A percentile compares a stretch with the other conserved stretches of the same genome.
Conservation (phyloP, 2,888 invertebrate genomes). For the Drosophila pseudotalamancana region DNA sequence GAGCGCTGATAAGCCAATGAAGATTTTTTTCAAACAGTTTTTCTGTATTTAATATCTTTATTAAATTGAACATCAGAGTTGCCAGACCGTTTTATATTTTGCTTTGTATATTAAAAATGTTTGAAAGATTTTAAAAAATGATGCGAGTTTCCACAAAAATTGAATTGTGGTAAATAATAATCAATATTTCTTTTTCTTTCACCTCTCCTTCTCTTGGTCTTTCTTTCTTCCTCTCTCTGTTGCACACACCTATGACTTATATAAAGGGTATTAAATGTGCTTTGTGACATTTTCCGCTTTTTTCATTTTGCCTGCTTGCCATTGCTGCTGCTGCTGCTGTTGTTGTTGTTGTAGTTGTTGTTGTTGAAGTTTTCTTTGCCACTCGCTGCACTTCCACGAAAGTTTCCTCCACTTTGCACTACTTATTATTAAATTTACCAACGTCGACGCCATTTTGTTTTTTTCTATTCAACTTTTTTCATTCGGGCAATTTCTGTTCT, state of each 20-base stretch:
- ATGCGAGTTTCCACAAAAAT: too few relatives aligned
- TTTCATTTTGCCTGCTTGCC: background rate
- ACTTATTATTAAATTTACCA: conserved; percentile 41
- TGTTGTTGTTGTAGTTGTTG: background rate
- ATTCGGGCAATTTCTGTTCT: background rate
- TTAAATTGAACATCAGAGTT: background rate
- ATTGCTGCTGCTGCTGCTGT: background rate
- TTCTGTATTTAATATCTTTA: too few relatives aligned
- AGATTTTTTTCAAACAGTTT: too few relatives aligned
- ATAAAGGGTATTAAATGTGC: conserved; percentile 14
- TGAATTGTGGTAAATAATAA: too few relatives aligned
- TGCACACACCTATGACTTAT: background rate
- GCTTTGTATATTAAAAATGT: background rate
- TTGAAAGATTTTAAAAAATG: background rate
- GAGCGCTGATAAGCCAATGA: too few relatives aligned
- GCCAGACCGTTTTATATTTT: background rate
- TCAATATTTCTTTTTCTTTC: too few relatives aligned
- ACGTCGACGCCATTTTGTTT: conserved; percentile 42
- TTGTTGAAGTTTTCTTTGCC: conserved; percentile 9
- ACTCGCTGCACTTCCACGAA: conserved; percentile 16
- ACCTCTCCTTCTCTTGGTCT: too few relatives aligned
- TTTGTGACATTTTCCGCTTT: background rate
- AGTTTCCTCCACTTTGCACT: conserved; percentile 36
- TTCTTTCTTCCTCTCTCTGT: background rate
- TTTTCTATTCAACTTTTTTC: conserved; percentile 17